These are phyloP conservation scores for Leucopternis melanops DNA, from an alignment of 2,113 vertebrate species.

Conservation along the genomic window DNA sequence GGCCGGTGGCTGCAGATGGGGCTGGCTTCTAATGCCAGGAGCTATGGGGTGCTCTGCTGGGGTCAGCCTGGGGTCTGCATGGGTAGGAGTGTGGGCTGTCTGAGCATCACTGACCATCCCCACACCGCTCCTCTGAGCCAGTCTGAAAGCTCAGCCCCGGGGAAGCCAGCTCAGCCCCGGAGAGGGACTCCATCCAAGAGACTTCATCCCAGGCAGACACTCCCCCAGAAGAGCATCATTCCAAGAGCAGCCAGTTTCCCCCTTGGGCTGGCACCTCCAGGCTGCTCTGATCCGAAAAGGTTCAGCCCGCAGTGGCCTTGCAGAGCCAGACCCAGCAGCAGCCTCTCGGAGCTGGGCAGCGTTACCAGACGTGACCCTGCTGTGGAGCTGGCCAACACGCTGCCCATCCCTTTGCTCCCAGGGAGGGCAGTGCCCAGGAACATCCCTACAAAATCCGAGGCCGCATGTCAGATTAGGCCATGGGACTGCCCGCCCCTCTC, in stretches of 20 bases:
- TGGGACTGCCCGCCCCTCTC: neutral
- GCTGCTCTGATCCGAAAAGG: neutral
- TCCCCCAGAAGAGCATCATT: neutral
- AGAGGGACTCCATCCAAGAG: neutral
- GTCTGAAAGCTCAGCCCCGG: neutral
- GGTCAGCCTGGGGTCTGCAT: neutral
- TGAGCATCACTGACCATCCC: neutral
- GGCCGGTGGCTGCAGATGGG: neutral
- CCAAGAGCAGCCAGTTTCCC: neutral
- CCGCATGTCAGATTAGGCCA: neutral
- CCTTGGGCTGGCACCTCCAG: neutral
- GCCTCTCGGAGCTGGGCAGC: neutral
- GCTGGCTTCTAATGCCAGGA: neutral
- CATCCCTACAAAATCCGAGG: neutral
- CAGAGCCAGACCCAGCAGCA: neutral
- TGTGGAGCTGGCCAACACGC: neutral
- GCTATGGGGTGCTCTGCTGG: neutral
- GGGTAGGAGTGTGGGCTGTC: neutral
- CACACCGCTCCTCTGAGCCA: neutral
- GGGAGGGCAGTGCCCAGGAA: neutral
- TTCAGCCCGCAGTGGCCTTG: neutral
- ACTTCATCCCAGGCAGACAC: neutral
- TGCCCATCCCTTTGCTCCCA: neutral
- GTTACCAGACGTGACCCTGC: accelerated
- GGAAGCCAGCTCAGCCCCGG: neutral